A percentile compares a stretch with the other conserved stretches of the same genome.
These are phyloP conservation scores for Callaeas wilsoni DNA, from an alignment of 2,113 vertebrate species.

Conservation along the genomic window DNA sequence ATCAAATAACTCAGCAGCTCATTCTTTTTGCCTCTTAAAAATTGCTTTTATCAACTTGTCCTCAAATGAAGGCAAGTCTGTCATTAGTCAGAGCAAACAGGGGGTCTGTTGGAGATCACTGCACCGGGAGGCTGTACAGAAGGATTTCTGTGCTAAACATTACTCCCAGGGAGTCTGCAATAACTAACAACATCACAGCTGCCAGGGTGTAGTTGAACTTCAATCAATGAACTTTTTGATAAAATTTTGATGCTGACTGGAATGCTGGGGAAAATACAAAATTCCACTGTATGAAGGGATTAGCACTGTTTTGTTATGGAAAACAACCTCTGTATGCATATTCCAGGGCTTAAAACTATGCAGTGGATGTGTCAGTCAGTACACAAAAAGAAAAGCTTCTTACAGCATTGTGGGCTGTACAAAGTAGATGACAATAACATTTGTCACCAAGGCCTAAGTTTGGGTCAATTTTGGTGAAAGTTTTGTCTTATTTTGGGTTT, in stretches of 20 bases:
- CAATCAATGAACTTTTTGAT: neutral
- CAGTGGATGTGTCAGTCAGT: neutral
- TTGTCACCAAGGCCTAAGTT: neutral
- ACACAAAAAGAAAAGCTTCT: neutral
- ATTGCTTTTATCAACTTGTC: constrained; percentile 22
- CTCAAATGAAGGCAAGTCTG: neutral
- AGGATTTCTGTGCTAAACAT: neutral
- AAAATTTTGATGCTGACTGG: neutral
- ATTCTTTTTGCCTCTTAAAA: constrained; percentile 1
- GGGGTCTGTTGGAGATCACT: neutral
- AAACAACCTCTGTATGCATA: neutral
- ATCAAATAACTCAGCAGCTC: constrained; percentile 5
- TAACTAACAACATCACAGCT: neutral
- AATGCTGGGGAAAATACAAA: neutral
- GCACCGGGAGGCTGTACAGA: neutral
- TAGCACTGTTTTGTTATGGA: neutral
- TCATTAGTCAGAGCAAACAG: constrained; percentile 21
- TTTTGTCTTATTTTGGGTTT: neutral
- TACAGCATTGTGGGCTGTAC: neutral
- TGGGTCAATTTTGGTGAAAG: neutral
- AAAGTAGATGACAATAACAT: neutral
- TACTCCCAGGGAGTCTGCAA: neutral
- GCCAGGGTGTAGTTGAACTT: neutral
- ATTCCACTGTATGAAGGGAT: neutral
- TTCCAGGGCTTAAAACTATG: neutral